Evolutionary conservation across 2,113 vertebrate genomes (phyloP), one percentile per base, ranked within the genome.

Genomic region (Henicopernis longicauda): DNA sequence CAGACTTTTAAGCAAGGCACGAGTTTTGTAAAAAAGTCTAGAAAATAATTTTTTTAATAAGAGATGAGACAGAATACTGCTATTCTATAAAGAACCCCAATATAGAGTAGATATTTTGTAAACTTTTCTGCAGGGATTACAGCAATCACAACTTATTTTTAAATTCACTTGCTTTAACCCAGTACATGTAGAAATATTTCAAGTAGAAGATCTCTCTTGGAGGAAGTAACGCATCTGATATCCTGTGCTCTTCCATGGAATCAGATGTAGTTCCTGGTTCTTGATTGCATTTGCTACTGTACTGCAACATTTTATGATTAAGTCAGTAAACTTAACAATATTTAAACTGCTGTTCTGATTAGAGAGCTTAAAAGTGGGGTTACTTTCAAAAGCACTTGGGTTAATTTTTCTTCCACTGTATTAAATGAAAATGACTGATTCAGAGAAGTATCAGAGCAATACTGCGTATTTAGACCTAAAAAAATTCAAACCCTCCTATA

Each of bases 301-400:
- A 89, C 59, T 93, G 86, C 90, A 96, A 97, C 93, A 95, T 90
- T 93, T 95, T 90, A 86, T 95, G 82, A 95, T 97, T 97, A 92
- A 93, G 90, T 93, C 88, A 89, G 93, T 94, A 96, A 96, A 96
- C 82, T 90, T 81, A 66, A 86, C 83, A 96, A 91, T 88, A 90
- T 86, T 94, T 92, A 86, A 96, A 83, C 92, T 67, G 63, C n/a
- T 77, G 52, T 82, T 94, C 90, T 95, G 93, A 97, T 96, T 91
- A 96, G 55, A 87, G 61, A 66, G 38, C 66, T 86, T 83, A 92
- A 95, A 95, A 86, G 66, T 21, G 9, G 50, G 18, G 38, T 58
- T 95, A 91, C 55, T 93, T 88, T 93, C 85, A 82, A 88, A 85
- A 93, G 87, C 74, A 77, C 66, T 93, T 78, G 57, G 74, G 74